phyloP scores from a whole-genome alignment of 2,888 invertebrate genomes.

The Agonopterix heracliana region DNA sequence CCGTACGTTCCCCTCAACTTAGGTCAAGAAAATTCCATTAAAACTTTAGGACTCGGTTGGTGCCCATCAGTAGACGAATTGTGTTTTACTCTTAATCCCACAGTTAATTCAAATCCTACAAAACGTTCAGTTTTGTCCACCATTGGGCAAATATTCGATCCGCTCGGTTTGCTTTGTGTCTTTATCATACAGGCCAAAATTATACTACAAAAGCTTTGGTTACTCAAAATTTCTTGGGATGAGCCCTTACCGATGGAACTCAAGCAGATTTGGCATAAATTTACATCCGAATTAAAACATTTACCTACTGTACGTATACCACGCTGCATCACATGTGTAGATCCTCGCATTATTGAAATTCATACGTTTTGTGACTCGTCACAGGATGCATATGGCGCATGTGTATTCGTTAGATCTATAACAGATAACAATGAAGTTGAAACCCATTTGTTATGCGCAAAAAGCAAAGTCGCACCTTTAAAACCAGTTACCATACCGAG shows the following conservation, averaged over 20 bases:
- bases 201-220: constrained; percentile 14
- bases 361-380: constrained; percentile 12
- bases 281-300: not conserved
- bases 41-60: not conserved
- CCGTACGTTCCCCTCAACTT: not conserved
- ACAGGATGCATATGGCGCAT: constrained; percentile 10
- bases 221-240: constrained; percentile 11
- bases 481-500: constrained; percentile 1
- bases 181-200: constrained; percentile 9
- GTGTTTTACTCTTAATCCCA: not conserved
- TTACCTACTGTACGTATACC: not conserved
- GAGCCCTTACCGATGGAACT: constrained; percentile 1
- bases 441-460: constrained; percentile 1
- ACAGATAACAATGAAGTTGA: not conserved
- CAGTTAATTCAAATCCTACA: not conserved
- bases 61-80: not conserved
- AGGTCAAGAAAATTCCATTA: not conserved
- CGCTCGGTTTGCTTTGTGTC: constrained; percentile 13
- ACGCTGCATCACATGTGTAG: not conserved
- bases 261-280: not conserved
- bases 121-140: not conserved
- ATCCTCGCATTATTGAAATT: constrained; percentile 1
- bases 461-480: constrained; percentile 5
- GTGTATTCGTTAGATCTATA: constrained; percentile 7
- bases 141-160: too few relatives aligned